These are phyloP conservation scores for Amphipyra berbera DNA, from an alignment of 2,888 invertebrate genomes.

Conservation along the genomic window DNA sequence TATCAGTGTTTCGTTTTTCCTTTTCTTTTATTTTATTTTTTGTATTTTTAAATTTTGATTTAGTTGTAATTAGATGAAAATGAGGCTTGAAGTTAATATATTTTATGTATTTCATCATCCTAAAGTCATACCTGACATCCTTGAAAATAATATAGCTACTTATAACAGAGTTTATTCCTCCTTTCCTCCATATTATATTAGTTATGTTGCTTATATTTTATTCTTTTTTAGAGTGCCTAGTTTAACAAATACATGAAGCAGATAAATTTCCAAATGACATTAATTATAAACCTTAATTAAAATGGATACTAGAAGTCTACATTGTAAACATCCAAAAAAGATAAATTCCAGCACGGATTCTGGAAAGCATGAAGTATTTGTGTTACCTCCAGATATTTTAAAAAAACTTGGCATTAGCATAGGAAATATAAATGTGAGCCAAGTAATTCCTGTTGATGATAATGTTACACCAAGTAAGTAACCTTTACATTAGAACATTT, in stretches of 20 bases:
- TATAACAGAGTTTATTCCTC: too few species aligned
- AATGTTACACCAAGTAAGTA: constrained; percentile 46
- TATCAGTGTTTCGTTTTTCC: constrained; percentile 34
- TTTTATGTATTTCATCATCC: not conserved
- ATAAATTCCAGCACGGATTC: constrained; percentile 52
- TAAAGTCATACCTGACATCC: too few species aligned
- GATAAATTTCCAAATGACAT: constrained; percentile 20
- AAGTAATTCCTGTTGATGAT: constrained; percentile 14
- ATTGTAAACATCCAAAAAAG: constrained; percentile 57
- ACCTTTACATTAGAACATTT: not conserved
- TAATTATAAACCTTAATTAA: constrained; percentile 7
- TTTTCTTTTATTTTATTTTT: constrained; percentile 39
- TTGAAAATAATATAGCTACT: too few species aligned
- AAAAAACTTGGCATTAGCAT: constrained; percentile 84
- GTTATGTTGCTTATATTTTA: not conserved
- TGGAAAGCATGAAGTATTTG: constrained; percentile 74
- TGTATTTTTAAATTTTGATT: constrained; percentile 12
- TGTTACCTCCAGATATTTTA: constrained; percentile 82
- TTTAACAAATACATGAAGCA: constrained; percentile 1
- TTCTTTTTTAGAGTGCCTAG: constrained; percentile 32
- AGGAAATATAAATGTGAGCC: constrained; percentile 48
- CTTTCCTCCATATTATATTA: too few species aligned
- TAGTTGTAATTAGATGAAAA: not conserved
- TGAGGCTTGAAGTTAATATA: too few species aligned
- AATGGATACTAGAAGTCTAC: constrained; percentile 53